Evolutionary conservation across 2,888 invertebrate genomes (phyloP), one percentile per base, ranked within the genome.

Genomic region (Zaprionus bogoriensis): DNA sequence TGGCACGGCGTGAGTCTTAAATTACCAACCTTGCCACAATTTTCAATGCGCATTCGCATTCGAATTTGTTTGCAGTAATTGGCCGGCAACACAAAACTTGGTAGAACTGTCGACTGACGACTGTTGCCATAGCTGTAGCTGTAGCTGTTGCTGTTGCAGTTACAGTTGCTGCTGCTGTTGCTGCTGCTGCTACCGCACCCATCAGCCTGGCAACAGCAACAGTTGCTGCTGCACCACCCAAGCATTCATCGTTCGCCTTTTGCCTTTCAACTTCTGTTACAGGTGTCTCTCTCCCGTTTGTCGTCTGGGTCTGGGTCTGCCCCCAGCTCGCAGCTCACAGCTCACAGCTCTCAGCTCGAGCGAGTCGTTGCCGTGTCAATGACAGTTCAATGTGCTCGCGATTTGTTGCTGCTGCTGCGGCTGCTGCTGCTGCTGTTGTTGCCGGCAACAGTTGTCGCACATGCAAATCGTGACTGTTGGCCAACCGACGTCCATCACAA

Each of bases 41-140:
- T 82, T 66, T 85, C 87, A 85, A 82, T 82, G 83, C 79, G 77
- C 86, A 87, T 87, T 83, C 87, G 75, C 68, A 72, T 77, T 74
- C 77, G 87, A 85, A 83, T 89, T 88, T 77, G 74, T 86, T 83
- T 74, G 79, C 87, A 77, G 88, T 88, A 89, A 89, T 89, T 89
- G 89, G 87, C 87, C 70, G 60, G 76, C 48, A 48, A 62, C 46
- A 38, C n/a, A n/a, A n/a, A n/a, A n/a, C n/a, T n/a, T n/a, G n/a
- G n/a, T n/a, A n/a, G 41, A 28, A 74, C 53, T 62, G 69, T 58
- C 63, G 62, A 60, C 52, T 53, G 64, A 38, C 57, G 65, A 62
- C 42, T 61, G 63, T 36, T 67, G 50, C 58, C 9, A 27, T 7
- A 27, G 9, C 32, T 4, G 12, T 10, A 61, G 58, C 55, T 60